phyloP scores from a whole-genome alignment of 2,797 vertebrate species.

The Steatocranus sp. region DNA sequence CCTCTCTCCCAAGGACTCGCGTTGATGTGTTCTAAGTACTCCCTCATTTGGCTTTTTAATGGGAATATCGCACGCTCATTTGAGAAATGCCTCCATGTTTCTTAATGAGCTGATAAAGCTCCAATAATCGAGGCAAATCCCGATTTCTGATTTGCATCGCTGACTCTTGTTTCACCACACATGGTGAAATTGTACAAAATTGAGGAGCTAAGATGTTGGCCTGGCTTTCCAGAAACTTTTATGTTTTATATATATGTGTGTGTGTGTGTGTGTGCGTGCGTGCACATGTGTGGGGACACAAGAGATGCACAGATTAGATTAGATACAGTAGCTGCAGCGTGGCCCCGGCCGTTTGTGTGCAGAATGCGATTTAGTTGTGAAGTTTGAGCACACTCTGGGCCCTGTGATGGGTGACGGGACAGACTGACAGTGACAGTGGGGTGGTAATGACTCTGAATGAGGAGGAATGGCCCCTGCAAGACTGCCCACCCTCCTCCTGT shows the following conservation, averaged over 20 bases:
- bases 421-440: slow-evolving; percentile 67
- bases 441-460: slow-evolving; percentile 70
- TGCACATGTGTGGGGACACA: slow-evolving; percentile 42
- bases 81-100: slow-evolving; percentile 56
- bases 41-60: slow-evolving; percentile 53
- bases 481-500: slow-evolving; percentile 8
- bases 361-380: slow-evolving; percentile 72
- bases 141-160: slow-evolving; percentile 67
- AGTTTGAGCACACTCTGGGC: slow-evolving; percentile 52
- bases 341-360: slow-evolving; percentile 55
- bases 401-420: slow-evolving; percentile 68
- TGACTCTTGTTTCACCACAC: slow-evolving; percentile 51
- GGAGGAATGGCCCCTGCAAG: slow-evolving; percentile 65
- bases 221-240: slow-evolving; percentile 20
- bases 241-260: not conserved
- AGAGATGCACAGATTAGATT: slow-evolving; percentile 74
- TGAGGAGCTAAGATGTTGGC: slow-evolving; percentile 42
- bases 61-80: slow-evolving; percentile 57
- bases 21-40: slow-evolving; percentile 60
- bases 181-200: slow-evolving; percentile 51
- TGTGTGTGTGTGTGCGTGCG: slow-evolving; percentile 2
- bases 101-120: slow-evolving; percentile 71
- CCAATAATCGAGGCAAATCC: slow-evolving; percentile 65
- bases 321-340: slow-evolving; percentile 63
- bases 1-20: slow-evolving; percentile 51